A percentile compares a stretch with the other conserved stretches of the same genome.
phyloP scores from a whole-genome alignment of 1,140 invertebrate species.

The Listronotus bonariensis region DNA sequence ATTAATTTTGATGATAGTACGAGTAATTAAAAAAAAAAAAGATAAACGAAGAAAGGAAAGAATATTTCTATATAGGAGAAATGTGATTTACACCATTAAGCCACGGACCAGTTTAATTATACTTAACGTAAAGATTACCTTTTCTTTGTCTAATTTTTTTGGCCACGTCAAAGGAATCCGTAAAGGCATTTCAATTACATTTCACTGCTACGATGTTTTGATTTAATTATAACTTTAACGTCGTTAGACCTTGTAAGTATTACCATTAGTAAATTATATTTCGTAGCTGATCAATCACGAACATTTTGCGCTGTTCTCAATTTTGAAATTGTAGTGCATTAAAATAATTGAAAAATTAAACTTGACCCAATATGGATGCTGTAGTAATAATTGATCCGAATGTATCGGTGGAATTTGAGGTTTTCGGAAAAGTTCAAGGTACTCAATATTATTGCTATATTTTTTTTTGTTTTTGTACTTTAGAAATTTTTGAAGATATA shows the following conservation, averaged over 20 bases:
- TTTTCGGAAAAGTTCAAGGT: conserved; percentile 89
- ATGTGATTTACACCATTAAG: too few relatives aligned
- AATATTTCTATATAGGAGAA: too few relatives aligned
- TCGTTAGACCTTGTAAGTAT: conserved; percentile 12
- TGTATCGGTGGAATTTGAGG: conserved; percentile 85
- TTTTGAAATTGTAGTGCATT: background rate
- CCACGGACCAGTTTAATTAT: too few relatives aligned
- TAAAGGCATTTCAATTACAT: conserved; percentile 22
- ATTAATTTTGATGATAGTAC: too few relatives aligned
- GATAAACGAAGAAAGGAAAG: too few relatives aligned
- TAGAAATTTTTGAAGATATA: too few relatives aligned
- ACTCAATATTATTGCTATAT: conserved; percentile 32
- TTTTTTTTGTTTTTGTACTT: too few relatives aligned
- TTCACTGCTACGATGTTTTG: conserved; percentile 16
- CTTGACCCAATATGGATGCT: conserved; percentile 12
- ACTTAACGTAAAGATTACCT: too few relatives aligned
- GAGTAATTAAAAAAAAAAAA: too few relatives aligned
- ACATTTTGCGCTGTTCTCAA: background rate
- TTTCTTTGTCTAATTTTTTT: background rate
- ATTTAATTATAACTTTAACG: conserved; percentile 29
- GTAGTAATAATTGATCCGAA: conserved; percentile 57
- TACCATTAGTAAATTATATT: conserved; percentile 7
- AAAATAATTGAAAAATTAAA: background rate
- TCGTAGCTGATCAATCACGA: conserved; percentile 6
- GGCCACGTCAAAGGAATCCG: conserved; percentile 9